phyloP scores from a whole-genome alignment of 37 sponge, comb jelly and placozoan genomes.

The Aplysina aerophoba region DNA sequence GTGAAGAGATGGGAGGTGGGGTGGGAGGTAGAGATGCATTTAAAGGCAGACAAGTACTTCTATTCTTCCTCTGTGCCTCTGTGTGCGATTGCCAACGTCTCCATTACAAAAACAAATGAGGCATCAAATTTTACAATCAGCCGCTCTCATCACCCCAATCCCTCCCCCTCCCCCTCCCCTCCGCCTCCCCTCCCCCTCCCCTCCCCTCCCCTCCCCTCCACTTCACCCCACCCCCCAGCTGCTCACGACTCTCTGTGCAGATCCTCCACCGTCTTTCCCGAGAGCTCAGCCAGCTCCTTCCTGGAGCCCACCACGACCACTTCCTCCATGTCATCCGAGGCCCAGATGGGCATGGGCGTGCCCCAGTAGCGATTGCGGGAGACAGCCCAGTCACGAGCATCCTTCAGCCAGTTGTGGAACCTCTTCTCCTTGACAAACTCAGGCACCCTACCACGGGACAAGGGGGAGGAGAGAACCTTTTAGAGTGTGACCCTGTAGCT shows the following conservation, averaged over 20 bases:
- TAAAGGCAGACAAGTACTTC: too few species aligned
- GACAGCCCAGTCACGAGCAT: slow-evolving; percentile 93
- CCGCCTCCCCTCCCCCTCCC: too few species aligned
- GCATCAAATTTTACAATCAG: too few species aligned
- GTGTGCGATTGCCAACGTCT: too few species aligned
- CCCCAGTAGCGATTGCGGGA: slow-evolving; percentile 98
- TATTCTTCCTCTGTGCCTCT: too few species aligned
- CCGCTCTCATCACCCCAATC: too few species aligned
- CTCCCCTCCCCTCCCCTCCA: too few species aligned
- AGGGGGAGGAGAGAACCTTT: not conserved
- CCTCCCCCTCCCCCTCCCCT: too few species aligned
- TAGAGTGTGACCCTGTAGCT: too few species aligned
- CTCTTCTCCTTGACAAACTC: slow-evolving; percentile 98
- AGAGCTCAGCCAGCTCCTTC: slow-evolving; percentile 85
- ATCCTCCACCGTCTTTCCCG: slow-evolving; percentile 83
- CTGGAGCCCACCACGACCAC: slow-evolving; percentile 95
- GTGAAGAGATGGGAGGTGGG: not conserved
- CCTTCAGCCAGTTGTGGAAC: slow-evolving; percentile 96
- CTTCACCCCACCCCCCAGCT: too few species aligned
- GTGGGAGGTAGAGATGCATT: not conserved
- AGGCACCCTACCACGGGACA: slow-evolving; percentile 76
- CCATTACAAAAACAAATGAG: too few species aligned
- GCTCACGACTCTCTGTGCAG: slow-evolving; percentile 91
- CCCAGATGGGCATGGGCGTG: slow-evolving; percentile 98
- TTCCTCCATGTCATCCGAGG: slow-evolving; percentile 89